Evolutionary conservation across 1,140 invertebrate species (phyloP).

Genomic region (Schlechtendalia chinensis): DNA sequence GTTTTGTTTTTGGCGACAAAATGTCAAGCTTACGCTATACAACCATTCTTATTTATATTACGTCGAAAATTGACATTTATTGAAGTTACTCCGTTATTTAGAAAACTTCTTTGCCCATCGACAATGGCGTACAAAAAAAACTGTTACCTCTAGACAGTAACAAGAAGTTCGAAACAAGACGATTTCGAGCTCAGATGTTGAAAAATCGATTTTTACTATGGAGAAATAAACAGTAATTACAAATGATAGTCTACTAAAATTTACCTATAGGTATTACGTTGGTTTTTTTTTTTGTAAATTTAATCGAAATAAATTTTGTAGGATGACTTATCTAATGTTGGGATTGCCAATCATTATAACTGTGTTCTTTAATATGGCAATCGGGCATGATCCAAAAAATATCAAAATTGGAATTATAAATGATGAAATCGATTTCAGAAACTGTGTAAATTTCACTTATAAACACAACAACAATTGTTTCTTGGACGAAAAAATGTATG

Average conservation of each 20-base stretch:
- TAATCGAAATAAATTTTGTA: slow-evolving; percentile 56
- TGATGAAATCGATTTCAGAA: slow-evolving; percentile 63
- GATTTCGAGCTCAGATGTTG: slow-evolving; percentile 53
- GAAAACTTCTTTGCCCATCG: slow-evolving; percentile 15
- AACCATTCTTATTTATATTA: not conserved
- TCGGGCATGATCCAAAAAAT: slow-evolving; percentile 82
- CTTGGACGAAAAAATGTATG: slow-evolving; percentile 57
- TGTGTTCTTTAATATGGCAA: slow-evolving; percentile 87
- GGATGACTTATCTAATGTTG: slow-evolving; percentile 84
- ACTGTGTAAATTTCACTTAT: slow-evolving; percentile 54
- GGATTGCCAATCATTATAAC: slow-evolving; percentile 88
- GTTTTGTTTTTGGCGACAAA: too few relatives aligned
- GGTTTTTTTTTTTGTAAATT: not conserved
- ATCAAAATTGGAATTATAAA: slow-evolving; percentile 83
- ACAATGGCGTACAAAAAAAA: slow-evolving; percentile 30
- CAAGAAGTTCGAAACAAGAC: slow-evolving; percentile 51
- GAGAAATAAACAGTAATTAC: slow-evolving; percentile 62
- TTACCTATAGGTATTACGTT: not conserved
- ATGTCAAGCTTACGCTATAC: not conserved
- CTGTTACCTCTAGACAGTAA: slow-evolving; percentile 42
- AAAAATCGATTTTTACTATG: slow-evolving; percentile 57
- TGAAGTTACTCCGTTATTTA: not conserved
- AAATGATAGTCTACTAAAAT: not conserved
- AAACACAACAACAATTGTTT: slow-evolving; percentile 61
- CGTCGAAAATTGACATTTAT: not conserved